Percentiles rank a stretch among this genome's conserved stretches.
phyloP scores from a whole-genome alignment of 2,113 vertebrate species.

The Vidua chalybeata region DNA sequence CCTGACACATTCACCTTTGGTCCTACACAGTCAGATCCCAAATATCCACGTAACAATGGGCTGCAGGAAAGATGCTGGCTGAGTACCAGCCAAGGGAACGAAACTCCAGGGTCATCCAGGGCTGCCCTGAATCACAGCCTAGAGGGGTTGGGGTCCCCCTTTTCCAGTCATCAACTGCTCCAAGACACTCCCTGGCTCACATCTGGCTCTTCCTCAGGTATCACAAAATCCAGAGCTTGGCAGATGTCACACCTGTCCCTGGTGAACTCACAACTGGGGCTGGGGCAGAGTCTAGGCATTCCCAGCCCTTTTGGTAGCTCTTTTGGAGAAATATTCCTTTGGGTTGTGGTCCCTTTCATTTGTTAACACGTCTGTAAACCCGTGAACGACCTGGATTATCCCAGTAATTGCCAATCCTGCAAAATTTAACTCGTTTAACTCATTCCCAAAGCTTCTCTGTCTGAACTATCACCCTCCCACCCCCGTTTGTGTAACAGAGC shows the following conservation, averaged over 20 bases:
- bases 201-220: not conserved
- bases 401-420: not conserved
- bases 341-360: not conserved
- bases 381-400: fast-evolving
- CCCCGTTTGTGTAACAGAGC: not conserved
- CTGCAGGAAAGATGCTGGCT: not conserved
- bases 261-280: fast-evolving
- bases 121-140: not conserved
- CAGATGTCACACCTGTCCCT: not conserved
- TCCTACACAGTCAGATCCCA: not conserved
- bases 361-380: not conserved
- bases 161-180: not conserved
- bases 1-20: not conserved
- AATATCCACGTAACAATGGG: fast-evolving
- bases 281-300: not conserved
- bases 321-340: not conserved
- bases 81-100: not conserved
- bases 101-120: not conserved
- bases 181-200: not conserved
- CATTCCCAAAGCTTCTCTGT: not conserved
- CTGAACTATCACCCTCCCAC: not conserved
- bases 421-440: not conserved
- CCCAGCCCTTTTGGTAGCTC: not conserved
- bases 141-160: not conserved
- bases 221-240: not conserved